Conservation (phyloP, 2,888 invertebrate species). For the Trichopria drosophilae region DNA sequence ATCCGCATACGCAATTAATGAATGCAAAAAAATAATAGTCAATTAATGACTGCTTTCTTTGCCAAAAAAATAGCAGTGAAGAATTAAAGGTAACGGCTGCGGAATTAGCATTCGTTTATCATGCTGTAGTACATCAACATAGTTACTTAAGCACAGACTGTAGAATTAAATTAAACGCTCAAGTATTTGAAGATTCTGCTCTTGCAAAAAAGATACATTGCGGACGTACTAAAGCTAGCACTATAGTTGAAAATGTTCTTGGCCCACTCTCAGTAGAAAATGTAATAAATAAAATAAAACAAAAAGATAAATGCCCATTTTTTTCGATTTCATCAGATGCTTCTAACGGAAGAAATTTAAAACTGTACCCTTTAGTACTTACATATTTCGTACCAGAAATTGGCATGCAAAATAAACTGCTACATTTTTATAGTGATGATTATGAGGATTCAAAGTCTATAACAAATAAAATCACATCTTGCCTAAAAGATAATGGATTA, state of each 20-base stretch:
- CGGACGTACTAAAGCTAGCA: constrained; percentile 36
- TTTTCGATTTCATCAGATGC: constrained; percentile 19
- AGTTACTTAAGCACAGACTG: constrained; percentile 37
- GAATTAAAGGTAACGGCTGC: constrained; percentile 34
- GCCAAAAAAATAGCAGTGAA: no score
- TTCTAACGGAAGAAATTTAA: no score
- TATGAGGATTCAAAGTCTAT: constrained; percentile 11
- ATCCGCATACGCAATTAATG: no score
- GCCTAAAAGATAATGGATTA: constrained; percentile 10
- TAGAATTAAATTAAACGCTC: constrained; percentile 31
- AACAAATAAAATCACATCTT: constrained; percentile 5
- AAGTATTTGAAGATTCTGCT: constrained; percentile 31
- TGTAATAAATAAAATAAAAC: constrained; percentile 13
- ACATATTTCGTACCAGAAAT: constrained; percentile 10
- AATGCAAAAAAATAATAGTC: no score
- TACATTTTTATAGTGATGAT: constrained; percentile 14
- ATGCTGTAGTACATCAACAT: constrained; percentile 37
- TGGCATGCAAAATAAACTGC: constrained; percentile 14
- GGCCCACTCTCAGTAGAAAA: constrained; percentile 29
- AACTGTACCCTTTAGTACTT: constrained; percentile 8
- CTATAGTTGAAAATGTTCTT: constrained; percentile 36
- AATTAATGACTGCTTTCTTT: no score
- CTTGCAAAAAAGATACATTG: constrained; percentile 33
- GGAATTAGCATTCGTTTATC: constrained; percentile 36
- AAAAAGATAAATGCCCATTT: neutral